phyloP scores from a whole-genome alignment of 2,797 vertebrate species.

The Sebastes alutus region DNA sequence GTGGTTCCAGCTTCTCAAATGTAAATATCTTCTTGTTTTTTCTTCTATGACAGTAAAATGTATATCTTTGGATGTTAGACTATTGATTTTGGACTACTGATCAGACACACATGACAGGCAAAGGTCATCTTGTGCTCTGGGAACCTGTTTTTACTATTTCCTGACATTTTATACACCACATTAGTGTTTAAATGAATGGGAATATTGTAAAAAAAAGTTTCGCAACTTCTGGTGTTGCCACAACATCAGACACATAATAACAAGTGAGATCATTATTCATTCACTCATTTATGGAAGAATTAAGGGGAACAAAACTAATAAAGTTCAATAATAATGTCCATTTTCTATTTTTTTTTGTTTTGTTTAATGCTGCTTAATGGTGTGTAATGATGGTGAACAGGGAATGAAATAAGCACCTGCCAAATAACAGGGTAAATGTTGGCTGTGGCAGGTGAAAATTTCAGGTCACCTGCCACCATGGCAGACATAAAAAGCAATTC shows the following conservation, averaged over 20 bases:
- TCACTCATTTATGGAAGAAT: not conserved
- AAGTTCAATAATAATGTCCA: too few relatives aligned
- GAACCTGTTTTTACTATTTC: not conserved
- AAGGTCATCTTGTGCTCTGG: not conserved
- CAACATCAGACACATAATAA: not conserved
- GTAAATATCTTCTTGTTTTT: not conserved
- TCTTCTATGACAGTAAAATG: fast-evolving
- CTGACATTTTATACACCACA: not conserved
- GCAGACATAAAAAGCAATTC: too few relatives aligned
- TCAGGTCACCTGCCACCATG: too few relatives aligned
- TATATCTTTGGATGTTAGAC: not conserved
- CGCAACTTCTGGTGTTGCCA: not conserved
- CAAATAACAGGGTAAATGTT: too few relatives aligned
- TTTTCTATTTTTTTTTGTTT: not conserved
- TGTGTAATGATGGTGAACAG: not conserved
- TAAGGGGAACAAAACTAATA: not conserved
- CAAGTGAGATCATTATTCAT: not conserved
- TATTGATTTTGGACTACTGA: not conserved
- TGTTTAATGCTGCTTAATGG: not conserved
- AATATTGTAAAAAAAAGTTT: not conserved
- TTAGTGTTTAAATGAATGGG: too few relatives aligned
- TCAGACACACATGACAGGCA: not conserved
- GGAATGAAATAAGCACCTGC: too few relatives aligned
- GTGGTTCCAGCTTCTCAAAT: not conserved
- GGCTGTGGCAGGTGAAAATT: too few relatives aligned